phyloP scores from a whole-genome alignment of 1,140 invertebrate genomes.

The Littorina saxatilis region DNA sequence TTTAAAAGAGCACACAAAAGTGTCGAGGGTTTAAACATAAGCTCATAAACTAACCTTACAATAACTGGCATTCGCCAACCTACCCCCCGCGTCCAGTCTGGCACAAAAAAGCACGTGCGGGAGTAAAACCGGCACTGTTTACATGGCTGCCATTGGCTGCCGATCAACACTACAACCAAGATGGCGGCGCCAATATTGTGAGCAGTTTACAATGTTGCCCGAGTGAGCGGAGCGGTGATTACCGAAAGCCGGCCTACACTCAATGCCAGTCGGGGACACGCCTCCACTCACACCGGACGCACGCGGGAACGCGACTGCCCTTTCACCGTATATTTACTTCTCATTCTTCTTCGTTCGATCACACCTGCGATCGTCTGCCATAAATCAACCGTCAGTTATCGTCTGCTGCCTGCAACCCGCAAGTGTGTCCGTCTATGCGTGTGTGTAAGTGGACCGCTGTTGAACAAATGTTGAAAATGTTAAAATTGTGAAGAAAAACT shows the following conservation, averaged over 20 bases:
- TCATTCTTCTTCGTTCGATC: not conserved
- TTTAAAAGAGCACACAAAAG: too few species aligned
- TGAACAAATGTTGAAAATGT: too few species aligned
- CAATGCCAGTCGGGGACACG: conserved; percentile 9
- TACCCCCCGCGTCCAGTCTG: too few species aligned
- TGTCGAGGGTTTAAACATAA: too few species aligned
- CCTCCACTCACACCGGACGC: not conserved
- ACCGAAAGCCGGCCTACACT: conserved; percentile 1
- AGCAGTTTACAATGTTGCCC: conserved; percentile 6
- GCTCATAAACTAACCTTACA: too few species aligned
- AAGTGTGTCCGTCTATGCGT: not conserved
- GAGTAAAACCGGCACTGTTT: not conserved
- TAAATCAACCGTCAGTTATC: not conserved
- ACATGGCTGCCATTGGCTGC: conserved; percentile 7
- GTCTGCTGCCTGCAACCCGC: not conserved
- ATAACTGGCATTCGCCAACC: too few species aligned
- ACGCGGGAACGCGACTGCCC: not conserved
- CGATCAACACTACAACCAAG: not conserved
- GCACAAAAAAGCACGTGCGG: too few species aligned
- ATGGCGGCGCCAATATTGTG: conserved; percentile 13
- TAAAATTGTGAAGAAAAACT: too few species aligned
- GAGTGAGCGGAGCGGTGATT: not conserved
- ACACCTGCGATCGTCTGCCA: not conserved
- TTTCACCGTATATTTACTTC: not conserved
- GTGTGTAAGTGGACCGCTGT: not conserved